Percentiles rank a stretch among this genome's conserved stretches.
These are phyloP conservation scores for Napeogenes inachia DNA, from an alignment of 2,888 invertebrate genomes.

Conservation along the genomic window DNA sequence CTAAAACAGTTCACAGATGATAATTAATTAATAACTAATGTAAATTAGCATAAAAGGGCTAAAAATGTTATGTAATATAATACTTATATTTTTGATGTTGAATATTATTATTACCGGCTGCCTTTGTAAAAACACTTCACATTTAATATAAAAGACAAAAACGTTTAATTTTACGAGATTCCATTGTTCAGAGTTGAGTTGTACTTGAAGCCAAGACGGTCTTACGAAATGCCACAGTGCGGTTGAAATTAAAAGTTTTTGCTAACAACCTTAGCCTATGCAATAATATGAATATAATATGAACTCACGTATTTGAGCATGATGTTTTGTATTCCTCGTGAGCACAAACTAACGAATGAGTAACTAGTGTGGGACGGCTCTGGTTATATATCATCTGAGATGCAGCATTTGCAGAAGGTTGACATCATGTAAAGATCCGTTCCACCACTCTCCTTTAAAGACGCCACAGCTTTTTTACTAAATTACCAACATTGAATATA, in stretches of 20 bases:
- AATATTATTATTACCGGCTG: neutral
- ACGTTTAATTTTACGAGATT: conserved; percentile 29
- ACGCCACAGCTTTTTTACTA: conserved; percentile 52
- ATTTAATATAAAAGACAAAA: neutral
- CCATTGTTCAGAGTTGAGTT: conserved; percentile 29
- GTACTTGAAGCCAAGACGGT: conserved; percentile 30
- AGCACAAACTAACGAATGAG: conserved; percentile 75
- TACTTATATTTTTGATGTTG: no score
- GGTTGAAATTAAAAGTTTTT: conserved; percentile 14
- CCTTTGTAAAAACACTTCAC: no score
- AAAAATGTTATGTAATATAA: no score
- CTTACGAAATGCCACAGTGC: conserved; percentile 37
- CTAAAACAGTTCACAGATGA: no score
- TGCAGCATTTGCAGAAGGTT: conserved; percentile 61
- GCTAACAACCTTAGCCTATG: conserved; percentile 29
- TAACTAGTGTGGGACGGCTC: conserved; percentile 62
- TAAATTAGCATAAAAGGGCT: no score
- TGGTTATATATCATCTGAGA: conserved; percentile 66
- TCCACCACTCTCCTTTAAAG: conserved; percentile 40
- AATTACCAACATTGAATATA: conserved; percentile 37
- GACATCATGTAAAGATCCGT: conserved; percentile 61
- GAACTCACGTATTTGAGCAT: conserved; percentile 75
- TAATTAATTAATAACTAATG: no score
- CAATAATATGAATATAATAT: conserved; percentile 35
- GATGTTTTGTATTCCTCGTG: conserved; percentile 67